Percentiles rank a stretch among this genome's conserved stretches.
Conservation (phyloP, 2,113 vertebrate genomes). For the Notothenia coriiceps region DNA sequence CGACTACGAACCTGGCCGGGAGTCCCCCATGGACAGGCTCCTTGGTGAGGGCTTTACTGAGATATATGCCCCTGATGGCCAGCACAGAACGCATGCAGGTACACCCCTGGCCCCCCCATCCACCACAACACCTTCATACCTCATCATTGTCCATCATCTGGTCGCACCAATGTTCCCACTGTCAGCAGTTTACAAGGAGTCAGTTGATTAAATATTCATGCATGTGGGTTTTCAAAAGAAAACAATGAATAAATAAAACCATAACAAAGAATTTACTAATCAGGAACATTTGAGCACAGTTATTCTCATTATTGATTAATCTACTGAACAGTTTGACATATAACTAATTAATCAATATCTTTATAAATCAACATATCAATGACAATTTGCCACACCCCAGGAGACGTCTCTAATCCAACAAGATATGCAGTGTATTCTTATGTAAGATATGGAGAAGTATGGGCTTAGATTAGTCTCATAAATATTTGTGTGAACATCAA, state of each 20-base stretch:
- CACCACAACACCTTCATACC: slow-evolving; percentile 3
- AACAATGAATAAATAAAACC: not conserved
- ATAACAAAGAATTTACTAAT: not conserved
- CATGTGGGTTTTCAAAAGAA: not conserved
- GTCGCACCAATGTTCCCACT: not conserved
- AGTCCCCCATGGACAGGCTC: slow-evolving; percentile 94
- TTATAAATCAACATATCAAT: not conserved
- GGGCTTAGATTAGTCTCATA: too few species aligned
- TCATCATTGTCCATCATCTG: not conserved
- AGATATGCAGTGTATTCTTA: not conserved
- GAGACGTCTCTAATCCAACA: not conserved
- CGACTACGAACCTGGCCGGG: slow-evolving; percentile 96
- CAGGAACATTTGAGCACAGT: not conserved
- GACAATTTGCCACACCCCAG: not conserved
- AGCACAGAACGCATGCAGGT: slow-evolving; percentile 94
- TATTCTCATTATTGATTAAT: not conserved
- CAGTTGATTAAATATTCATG: not conserved
- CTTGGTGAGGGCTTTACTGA: slow-evolving; percentile 97
- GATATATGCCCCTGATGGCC: slow-evolving; percentile 93
- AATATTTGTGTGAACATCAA: too few species aligned
- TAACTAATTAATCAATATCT: not conserved
- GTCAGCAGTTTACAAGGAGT: not conserved
- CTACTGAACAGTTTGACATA: not conserved
- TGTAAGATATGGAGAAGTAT: not conserved
- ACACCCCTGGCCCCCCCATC: slow-evolving; percentile 64